Evolutionary conservation across 2,797 vertebrate genomes (phyloP).

Genomic region (Spheniscus humboldti): DNA sequence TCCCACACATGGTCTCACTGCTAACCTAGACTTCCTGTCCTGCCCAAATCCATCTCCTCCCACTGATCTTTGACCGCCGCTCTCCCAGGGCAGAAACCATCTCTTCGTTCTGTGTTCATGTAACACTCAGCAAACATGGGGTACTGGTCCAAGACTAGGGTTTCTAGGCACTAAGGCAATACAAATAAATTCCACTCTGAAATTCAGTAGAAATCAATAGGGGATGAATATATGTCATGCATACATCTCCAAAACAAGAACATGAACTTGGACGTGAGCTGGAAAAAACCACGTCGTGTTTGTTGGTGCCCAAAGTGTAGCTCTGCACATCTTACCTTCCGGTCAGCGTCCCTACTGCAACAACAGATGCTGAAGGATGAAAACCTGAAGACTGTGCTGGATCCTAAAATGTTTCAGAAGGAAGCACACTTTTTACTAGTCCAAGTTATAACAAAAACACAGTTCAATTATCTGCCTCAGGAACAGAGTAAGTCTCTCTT

Average conservation of each 20-base stretch:
- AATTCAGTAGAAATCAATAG: not conserved
- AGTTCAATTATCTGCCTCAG: not conserved
- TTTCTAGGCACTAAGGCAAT: not conserved
- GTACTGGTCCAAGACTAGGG: not conserved
- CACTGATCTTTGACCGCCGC: not conserved
- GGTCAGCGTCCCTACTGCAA: conserved; percentile 93
- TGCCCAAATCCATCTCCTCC: not conserved
- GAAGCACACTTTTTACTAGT: conserved; percentile 30
- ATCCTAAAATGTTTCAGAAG: conserved; percentile 80
- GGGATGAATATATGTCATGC: not conserved
- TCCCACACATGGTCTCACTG: not conserved
- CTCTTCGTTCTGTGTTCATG: not conserved
- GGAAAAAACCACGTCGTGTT: not conserved
- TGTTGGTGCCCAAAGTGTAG: not conserved
- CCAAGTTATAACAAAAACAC: not conserved
- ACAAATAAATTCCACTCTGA: not conserved
- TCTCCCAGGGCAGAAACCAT: not conserved
- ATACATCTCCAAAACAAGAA: not conserved
- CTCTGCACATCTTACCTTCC: conserved; percentile 84
- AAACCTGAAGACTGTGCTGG: conserved; percentile 93
- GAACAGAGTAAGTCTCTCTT: not conserved
- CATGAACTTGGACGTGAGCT: not conserved
- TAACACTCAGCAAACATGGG: not conserved
- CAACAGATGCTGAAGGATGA: conserved; percentile 90
- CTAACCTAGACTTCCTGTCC: not conserved